These are phyloP conservation scores for Siderastrea radians DNA, from an alignment of 92 coral and sea anemone species.

Conservation along the genomic window DNA sequence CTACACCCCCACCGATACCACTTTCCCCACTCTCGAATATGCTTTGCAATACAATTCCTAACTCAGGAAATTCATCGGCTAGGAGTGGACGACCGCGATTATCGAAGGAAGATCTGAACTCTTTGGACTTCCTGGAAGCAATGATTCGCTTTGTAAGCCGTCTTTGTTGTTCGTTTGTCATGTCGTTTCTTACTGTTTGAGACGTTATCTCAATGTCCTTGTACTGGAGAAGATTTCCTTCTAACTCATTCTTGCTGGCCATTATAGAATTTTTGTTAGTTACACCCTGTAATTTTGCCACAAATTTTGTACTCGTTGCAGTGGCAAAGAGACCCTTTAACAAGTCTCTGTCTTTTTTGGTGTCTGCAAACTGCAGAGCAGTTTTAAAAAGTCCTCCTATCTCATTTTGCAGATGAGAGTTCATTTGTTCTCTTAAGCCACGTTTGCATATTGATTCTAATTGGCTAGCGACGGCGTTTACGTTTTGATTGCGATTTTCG, in stretches of 20 bases:
- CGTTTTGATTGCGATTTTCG: constrained; percentile 18
- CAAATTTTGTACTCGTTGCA: constrained; percentile 37
- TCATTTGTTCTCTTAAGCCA: constrained; percentile 16
- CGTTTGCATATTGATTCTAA: background rate
- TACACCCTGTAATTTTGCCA: constrained; percentile 13
- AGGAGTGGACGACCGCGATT: too few species aligned
- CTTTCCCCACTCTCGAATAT: background rate
- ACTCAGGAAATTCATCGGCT: too few species aligned
- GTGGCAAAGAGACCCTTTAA: constrained; percentile 41
- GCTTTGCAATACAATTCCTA: too few species aligned
- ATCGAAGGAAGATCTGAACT: too few species aligned
- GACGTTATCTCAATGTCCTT: constrained; percentile 40
- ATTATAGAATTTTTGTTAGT: constrained; percentile 35
- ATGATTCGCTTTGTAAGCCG: background rate
- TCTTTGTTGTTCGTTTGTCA: constrained; percentile 45
- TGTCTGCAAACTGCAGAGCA: constrained; percentile 36
- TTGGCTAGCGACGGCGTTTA: background rate
- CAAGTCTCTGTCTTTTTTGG: constrained; percentile 45
- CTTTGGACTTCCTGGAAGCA: too few species aligned
- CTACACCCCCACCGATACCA: constrained; percentile 5
- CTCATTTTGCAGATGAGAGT: constrained; percentile 26
- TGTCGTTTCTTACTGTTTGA: constrained; percentile 37
- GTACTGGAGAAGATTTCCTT: background rate
- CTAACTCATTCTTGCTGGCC: constrained; percentile 29
- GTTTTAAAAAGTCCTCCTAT: constrained; percentile 26